These are phyloP conservation scores for Vultur gryphus DNA, from an alignment of 2,797 vertebrate genomes.

Conservation along the genomic window DNA sequence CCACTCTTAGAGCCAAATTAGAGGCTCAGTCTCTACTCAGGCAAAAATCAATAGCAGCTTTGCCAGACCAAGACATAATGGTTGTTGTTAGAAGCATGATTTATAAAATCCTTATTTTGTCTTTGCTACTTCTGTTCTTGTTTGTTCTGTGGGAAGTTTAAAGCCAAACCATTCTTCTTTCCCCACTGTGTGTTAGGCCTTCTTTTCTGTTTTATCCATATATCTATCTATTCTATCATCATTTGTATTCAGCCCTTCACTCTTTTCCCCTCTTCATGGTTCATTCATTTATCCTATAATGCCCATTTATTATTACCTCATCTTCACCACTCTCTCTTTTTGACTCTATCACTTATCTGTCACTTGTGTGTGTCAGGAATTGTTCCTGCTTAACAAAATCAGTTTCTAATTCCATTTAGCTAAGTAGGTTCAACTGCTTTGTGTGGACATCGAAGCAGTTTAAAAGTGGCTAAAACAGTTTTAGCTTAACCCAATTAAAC, in stretches of 20 bases:
- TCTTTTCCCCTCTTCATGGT: not conserved
- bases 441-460: conserved; percentile 38
- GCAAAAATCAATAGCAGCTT: not conserved
- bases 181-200: not conserved
- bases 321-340: conserved; percentile 22
- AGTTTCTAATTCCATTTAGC: conserved; percentile 56
- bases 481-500: conserved; percentile 53
- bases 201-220: not conserved
- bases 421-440: conserved; percentile 51
- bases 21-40: not conserved
- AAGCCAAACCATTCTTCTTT: not conserved
- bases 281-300: conserved; percentile 12
- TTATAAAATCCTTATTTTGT: not conserved
- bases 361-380: conserved; percentile 16
- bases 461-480: conserved; percentile 59
- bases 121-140: not conserved
- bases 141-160: not conserved
- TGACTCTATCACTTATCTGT: conserved; percentile 33
- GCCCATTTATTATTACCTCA: conserved; percentile 34
- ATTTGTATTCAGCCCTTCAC: not conserved
- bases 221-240: not conserved
- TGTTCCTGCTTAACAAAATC: conserved; percentile 46
- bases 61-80: not conserved
- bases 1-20: conserved; percentile 25
- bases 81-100: not conserved